Percentiles rank a stretch among this genome's conserved stretches.
Conservation (phyloP, 2,797 vertebrate species). For the Siniperca scherzeri region DNA sequence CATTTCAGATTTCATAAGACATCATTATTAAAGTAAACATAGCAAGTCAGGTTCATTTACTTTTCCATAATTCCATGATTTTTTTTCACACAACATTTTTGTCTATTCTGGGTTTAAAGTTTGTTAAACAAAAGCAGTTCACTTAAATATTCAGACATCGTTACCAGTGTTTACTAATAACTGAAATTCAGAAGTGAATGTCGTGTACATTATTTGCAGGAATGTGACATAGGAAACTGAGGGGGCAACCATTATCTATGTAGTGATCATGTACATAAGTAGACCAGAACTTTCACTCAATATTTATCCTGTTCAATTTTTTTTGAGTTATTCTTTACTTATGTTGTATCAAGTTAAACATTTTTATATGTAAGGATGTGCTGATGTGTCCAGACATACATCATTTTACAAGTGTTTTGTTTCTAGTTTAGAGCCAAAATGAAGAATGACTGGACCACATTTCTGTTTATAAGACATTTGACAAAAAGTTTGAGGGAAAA, state of each 20-base stretch:
- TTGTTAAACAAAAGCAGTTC: background rate
- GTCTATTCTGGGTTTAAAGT: constrained; percentile 3
- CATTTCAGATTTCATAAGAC: background rate
- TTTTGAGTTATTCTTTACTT: constrained; percentile 57
- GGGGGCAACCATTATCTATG: constrained; percentile 96
- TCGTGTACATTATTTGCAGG: constrained; percentile 29
- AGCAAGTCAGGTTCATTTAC: background rate
- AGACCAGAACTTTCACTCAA: constrained; percentile 75
- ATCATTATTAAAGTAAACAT: background rate
- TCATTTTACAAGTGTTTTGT: constrained; percentile 90
- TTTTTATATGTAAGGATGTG: constrained; percentile 78
- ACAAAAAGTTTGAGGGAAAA: constrained; percentile 73
- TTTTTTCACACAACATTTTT: background rate
- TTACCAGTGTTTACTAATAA: background rate
- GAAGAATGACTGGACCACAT: constrained; percentile 68
- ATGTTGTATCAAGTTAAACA: constrained; percentile 65
- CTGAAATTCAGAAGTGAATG: constrained; percentile 5
- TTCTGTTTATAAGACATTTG: constrained; percentile 79
- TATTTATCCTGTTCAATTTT: constrained; percentile 65
- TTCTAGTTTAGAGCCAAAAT: constrained; percentile 81
- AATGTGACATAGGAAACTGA: constrained; percentile 80
- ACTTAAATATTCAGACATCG: background rate
- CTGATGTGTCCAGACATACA: constrained; percentile 87
- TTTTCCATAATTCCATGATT: background rate
- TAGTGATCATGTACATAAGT: constrained; percentile 83